Conservation (phyloP, 37 sponge, comb jelly and placozoan species). For the Ephydatia muelleri region DNA sequence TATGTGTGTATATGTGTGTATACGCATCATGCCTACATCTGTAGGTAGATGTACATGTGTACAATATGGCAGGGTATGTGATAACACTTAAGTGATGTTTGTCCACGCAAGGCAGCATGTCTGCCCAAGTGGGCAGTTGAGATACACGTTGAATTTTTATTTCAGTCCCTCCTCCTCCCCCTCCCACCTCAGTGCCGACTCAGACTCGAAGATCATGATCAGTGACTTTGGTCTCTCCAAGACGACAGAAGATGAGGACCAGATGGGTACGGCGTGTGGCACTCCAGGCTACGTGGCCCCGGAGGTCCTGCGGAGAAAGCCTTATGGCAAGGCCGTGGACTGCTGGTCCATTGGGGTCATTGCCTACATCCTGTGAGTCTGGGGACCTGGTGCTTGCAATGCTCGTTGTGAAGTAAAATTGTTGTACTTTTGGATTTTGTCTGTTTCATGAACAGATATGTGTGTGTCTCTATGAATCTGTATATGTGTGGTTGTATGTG, state of each 20-base stretch:
- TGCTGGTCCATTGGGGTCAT: conserved; percentile 99
- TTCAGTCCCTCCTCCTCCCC: neutral
- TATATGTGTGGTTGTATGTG: neutral
- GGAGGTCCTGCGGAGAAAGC: conserved; percentile 89
- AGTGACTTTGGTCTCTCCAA: conserved; percentile 98
- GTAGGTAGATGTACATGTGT: no score
- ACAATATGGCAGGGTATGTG: no score
- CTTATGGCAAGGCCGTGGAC: conserved; percentile 97
- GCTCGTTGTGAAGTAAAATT: neutral
- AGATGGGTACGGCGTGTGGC: conserved; percentile 95
- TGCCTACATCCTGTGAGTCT: conserved; percentile 94
- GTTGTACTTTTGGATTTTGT: no score
- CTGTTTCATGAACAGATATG: neutral
- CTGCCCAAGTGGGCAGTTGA: no score
- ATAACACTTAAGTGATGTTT: no score
- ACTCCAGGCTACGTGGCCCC: conserved; percentile 99
- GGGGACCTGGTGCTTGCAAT: neutral
- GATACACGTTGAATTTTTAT: no score
- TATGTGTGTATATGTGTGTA: neutral
- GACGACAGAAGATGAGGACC: conserved; percentile 67
- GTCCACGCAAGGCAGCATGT: neutral
- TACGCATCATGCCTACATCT: no score
- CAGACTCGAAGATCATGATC: conserved; percentile 97
- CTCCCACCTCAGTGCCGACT: conserved; percentile 41
- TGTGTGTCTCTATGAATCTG: neutral